phyloP scores from a whole-genome alignment of 2,113 vertebrate species.

The Prunella himalayana region DNA sequence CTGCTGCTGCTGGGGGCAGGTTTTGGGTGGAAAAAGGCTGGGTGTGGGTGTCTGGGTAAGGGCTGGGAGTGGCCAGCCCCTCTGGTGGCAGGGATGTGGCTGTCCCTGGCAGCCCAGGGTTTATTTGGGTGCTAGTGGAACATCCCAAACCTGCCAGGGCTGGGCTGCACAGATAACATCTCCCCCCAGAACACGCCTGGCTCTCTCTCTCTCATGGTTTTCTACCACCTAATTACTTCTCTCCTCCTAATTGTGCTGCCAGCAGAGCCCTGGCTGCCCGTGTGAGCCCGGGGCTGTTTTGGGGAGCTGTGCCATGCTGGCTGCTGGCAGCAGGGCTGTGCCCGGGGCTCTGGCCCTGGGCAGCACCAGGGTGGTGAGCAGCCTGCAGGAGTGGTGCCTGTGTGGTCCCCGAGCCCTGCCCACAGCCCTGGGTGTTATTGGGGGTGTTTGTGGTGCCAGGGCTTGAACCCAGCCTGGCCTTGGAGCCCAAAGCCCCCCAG shows the following conservation, averaged over 20 bases:
- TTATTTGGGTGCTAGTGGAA: neutral
- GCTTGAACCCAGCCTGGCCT: neutral
- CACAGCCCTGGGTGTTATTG: neutral
- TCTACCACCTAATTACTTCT: neutral
- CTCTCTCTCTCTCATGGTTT: neutral
- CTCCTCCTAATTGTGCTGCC: neutral
- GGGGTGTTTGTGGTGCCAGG: no score
- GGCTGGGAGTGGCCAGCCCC: neutral
- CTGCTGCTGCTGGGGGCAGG: neutral
- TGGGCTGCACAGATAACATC: neutral
- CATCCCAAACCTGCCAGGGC: neutral
- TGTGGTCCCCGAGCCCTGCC: neutral
- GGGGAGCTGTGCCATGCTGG: neutral
- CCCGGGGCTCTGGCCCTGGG: neutral
- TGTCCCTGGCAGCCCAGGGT: neutral
- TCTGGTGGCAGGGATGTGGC: neutral
- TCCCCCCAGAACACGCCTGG: neutral
- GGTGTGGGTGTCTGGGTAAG: neutral
- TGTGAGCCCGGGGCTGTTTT: neutral
- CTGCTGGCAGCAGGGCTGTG: rapidly evolving
- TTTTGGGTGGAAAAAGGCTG: neutral
- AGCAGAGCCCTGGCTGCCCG: neutral
- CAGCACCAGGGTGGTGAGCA: neutral
- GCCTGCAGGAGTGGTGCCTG: neutral
- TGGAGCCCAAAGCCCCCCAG: neutral